These are phyloP conservation scores for Platysternon megacephalum DNA, from an alignment of 2,113 vertebrate genomes.

Conservation along the genomic window DNA sequence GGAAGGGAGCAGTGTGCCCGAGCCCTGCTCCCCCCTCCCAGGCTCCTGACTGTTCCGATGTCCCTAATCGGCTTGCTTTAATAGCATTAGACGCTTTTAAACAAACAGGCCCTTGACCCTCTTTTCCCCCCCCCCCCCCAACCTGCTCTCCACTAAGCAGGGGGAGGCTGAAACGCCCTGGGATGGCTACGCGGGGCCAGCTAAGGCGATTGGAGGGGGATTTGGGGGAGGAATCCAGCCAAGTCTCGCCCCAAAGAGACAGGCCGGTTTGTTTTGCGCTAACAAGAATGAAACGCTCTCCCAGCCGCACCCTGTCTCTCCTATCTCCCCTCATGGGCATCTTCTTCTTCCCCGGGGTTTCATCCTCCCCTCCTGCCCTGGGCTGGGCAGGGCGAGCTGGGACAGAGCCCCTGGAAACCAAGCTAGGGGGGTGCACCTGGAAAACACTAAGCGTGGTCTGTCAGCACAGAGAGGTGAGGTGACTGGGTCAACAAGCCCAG, in stretches of 20 bases:
- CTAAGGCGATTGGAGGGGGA: background rate
- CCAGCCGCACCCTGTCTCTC: background rate
- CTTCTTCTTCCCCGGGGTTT: background rate
- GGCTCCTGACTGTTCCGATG: background rate
- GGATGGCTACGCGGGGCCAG: background rate
- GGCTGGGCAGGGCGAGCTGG: background rate
- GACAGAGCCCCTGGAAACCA: background rate
- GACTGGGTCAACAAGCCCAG: background rate
- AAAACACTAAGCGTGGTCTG: background rate
- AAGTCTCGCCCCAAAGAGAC: background rate
- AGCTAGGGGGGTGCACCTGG: background rate
- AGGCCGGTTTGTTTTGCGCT: background rate
- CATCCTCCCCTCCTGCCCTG: background rate
- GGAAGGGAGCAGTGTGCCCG: background rate
- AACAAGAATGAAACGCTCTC: background rate
- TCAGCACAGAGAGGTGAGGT: background rate
- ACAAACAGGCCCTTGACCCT: slow-evolving; percentile 1
- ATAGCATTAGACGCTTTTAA: slow-evolving; percentile 28
- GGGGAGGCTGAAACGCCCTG: background rate
- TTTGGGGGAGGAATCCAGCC: background rate
- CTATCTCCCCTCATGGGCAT: background rate
- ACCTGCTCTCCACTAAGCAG: background rate
- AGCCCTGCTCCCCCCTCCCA: background rate
- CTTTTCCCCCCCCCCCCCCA: background rate
- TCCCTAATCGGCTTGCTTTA: slow-evolving; percentile 49